Base-by-base conservation (phyloP, 2,888 invertebrate species). In the Drosophila acutilabella region DNA sequence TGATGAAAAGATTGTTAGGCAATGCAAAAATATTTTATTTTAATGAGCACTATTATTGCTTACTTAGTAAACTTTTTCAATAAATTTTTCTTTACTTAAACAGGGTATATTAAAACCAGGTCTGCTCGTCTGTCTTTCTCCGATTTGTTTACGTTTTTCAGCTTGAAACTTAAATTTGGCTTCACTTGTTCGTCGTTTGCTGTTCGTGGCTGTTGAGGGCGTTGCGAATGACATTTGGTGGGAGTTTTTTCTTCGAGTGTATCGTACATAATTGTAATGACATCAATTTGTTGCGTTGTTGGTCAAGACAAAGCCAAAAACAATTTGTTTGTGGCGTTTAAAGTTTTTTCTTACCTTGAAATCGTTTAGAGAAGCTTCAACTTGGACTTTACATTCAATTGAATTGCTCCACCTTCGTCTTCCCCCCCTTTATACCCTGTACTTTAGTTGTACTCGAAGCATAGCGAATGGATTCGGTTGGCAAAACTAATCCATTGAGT, bases 241-340 rank as follows among this genome's bases (percentile, higher is more conserved):
- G 75, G 75, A 30, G 10, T 14, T 38, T 5, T 33, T 30, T 48
- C 40, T 62, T 57, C 16, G 4, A 57, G 48, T 38, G 50, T 41
- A 30, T 30, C 30, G 30, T 8, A 5, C 42, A 45, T 53, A 73
- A 69, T 78, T 74, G 64, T 76, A 79, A 70, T 79, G 65, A 68
- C 76, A 65, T 62, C 70, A 65, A 75, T 76, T 79, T 79, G 79
- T 4, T 6, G 30, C 56, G 62, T 67, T 64, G 77, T 68, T 75
- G 78, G 78, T 70, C 73, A 73, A 74, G 67, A 33, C 26, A 45
- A 16, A 52, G 41, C 11, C 40, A 26, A 38, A 11, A 54, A 33
- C 40, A 51, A 60, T 53, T 54, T 53, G 51, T 38, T 13, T 54
- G 40, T 58, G 53, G 44, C 44, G 54, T 53, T 71, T 60, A 48